phyloP scores from a whole-genome alignment of 2,797 vertebrate genomes.

The Eulemur albifrons region DNA sequence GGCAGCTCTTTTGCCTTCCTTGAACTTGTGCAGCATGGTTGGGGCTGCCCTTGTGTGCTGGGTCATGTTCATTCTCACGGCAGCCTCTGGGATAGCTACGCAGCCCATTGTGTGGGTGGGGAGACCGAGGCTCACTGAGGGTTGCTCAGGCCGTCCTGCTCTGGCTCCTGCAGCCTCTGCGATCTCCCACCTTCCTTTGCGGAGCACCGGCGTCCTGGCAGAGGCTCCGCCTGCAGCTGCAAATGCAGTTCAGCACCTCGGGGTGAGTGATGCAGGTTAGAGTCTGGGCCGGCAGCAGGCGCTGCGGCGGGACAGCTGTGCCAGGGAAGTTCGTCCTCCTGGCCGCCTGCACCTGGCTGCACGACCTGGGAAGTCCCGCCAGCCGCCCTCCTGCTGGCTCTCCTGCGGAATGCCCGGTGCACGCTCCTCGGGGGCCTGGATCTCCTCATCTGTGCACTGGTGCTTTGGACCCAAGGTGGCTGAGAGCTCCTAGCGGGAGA shows the following conservation, averaged over 20 bases:
- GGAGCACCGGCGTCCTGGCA: rapidly evolving
- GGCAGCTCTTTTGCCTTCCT: neutral
- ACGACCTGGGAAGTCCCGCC: neutral
- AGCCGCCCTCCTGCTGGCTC: neutral
- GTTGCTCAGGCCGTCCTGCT: neutral
- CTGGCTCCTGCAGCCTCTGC: neutral
- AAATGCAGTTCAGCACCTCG: no score
- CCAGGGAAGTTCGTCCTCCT: no score
- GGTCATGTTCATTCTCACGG: rapidly evolving
- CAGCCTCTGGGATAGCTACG: neutral
- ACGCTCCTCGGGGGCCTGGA: neutral
- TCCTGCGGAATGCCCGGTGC: rapidly evolving
- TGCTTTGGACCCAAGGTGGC: neutral
- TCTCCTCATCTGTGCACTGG: rapidly evolving
- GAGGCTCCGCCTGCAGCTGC: rapidly evolving
- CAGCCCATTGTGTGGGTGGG: neutral
- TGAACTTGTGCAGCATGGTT: rapidly evolving
- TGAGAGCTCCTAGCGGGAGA: neutral
- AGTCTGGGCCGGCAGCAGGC: neutral
- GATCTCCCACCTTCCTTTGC: neutral
- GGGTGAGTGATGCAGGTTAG: neutral
- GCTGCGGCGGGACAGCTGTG: no score
- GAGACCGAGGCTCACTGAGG: neutral
- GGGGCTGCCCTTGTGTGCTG: rapidly evolving
- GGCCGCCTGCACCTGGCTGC: neutral